These are phyloP conservation scores for Diadophis punctatus DNA, from an alignment of 2,113 vertebrate genomes.

Conservation along the genomic window DNA sequence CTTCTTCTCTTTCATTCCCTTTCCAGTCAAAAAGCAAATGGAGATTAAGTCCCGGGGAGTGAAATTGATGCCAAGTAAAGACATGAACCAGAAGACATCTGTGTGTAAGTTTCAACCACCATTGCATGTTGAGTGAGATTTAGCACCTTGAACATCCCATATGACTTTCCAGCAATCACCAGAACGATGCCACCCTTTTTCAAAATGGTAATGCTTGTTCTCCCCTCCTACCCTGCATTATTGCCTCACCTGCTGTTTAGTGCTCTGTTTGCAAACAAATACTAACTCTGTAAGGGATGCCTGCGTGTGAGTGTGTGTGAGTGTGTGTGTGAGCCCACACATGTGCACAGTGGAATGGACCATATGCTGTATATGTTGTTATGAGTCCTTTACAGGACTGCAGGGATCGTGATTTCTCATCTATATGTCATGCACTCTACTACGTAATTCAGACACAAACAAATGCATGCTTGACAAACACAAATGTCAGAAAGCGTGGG, in stretches of 20 bases:
- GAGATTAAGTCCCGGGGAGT: conserved; percentile 96
- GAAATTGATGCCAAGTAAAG: conserved; percentile 97
- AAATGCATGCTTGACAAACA: accelerated
- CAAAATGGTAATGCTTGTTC: conserved; percentile 28
- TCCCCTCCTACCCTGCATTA: conserved; percentile 40
- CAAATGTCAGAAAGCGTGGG: neutral
- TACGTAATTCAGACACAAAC: neutral
- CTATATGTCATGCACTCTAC: neutral
- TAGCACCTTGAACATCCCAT: conserved; percentile 52
- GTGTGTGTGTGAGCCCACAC: neutral
- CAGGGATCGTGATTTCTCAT: neutral
- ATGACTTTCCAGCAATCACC: conserved; percentile 37
- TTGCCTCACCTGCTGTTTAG: conserved; percentile 49
- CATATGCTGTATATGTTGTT: neutral
- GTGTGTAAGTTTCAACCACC: conserved; percentile 85
- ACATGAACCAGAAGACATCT: conserved; percentile 97
- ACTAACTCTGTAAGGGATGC: conserved; percentile 36
- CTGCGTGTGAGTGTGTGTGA: neutral
- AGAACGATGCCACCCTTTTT: conserved; percentile 15
- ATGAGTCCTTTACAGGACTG: neutral
- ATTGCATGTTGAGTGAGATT: neutral
- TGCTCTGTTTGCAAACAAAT: conserved; percentile 46
- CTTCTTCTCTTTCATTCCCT: conserved; percentile 21
- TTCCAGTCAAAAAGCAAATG: conserved; percentile 96
- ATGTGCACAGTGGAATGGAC: neutral